Conservation (phyloP, 2,888 invertebrate species). For the Drosophila subsilvestris region DNA sequence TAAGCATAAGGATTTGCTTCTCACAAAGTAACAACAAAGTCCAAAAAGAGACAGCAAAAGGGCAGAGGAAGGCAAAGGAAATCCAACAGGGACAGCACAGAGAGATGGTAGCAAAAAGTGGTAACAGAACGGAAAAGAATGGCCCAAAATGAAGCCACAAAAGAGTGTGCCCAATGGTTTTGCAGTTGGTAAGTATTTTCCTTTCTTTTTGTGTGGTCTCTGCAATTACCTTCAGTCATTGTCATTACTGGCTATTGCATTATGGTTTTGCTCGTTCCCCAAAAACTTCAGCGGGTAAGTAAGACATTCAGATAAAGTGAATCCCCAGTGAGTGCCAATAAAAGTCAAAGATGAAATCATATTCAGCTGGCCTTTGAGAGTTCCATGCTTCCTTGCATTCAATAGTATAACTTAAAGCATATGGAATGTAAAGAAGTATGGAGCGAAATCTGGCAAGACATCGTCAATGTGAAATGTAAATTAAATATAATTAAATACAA, state of each 20-base stretch:
- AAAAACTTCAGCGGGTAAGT: constrained; percentile 41
- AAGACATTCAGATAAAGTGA: constrained; percentile 20
- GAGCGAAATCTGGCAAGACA: constrained; percentile 83
- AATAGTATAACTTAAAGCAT: constrained; percentile 84
- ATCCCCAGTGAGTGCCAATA: constrained; percentile 24
- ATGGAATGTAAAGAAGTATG: constrained; percentile 85
- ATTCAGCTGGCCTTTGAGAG: constrained; percentile 80
- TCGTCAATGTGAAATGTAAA: constrained; percentile 18
- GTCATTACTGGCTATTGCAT: constrained; percentile 51
- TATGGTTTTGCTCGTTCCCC: constrained; percentile 27
- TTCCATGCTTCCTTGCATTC: constrained; percentile 85
- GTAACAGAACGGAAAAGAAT: constrained; percentile 40
- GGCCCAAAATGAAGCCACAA: constrained; percentile 50
- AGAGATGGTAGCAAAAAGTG: constrained; percentile 4
- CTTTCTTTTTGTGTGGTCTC: constrained; percentile 22
- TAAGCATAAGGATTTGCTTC: constrained; percentile 71
- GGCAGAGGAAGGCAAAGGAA: constrained; percentile 8
- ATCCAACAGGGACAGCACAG: not conserved
- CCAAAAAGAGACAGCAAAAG: constrained; percentile 30
- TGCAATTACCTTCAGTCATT: constrained; percentile 64
- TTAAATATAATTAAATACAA: not conserved
- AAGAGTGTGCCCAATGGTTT: constrained; percentile 61
- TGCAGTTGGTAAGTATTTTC: constrained; percentile 27
- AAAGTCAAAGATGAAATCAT: constrained; percentile 38
- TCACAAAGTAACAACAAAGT: constrained; percentile 57